These are phyloP conservation scores for Apodemus speciosus DNA, from an alignment of 2,113 vertebrate species.

Conservation along the genomic window DNA sequence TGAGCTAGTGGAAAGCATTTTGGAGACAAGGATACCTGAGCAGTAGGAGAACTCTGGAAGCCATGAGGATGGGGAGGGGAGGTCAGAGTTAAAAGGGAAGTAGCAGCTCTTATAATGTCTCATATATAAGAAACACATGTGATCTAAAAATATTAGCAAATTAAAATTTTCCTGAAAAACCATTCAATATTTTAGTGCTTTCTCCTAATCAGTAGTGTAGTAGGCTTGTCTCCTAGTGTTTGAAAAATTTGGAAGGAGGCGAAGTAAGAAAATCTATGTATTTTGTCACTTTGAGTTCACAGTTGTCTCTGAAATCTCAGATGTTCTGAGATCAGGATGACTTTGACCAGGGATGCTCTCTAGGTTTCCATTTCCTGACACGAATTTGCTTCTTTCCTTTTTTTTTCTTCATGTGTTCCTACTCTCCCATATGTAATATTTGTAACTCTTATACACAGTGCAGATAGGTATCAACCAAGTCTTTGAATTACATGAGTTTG, in stretches of 20 bases:
- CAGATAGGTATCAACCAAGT: not conserved
- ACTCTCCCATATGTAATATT: not conserved
- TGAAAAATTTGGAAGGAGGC: not conserved
- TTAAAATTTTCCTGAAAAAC: not conserved
- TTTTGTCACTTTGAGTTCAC: not conserved
- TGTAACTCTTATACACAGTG: not conserved
- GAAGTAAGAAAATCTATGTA: not conserved
- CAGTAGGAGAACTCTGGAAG: not conserved
- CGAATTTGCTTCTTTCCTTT: not conserved
- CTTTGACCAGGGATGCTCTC: not conserved
- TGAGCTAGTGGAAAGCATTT: not conserved
- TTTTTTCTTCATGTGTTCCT: not conserved
- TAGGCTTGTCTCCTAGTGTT: not conserved
- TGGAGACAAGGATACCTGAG: not conserved
- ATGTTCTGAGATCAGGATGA: not conserved
- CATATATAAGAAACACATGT: not conserved
- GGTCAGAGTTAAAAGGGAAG: not conserved
- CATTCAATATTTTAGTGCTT: not conserved
- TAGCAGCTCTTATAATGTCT: not conserved
- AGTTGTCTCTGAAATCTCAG: not conserved
- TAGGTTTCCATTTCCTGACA: not conserved
- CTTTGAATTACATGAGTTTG: not conserved
- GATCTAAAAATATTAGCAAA: not conserved
- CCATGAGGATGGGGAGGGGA: not conserved
- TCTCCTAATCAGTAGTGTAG: not conserved